A percentile compares a stretch with the other conserved stretches of the same genome.
phyloP scores from a whole-genome alignment of 2,113 vertebrate genomes.

The Symphodus melops region DNA sequence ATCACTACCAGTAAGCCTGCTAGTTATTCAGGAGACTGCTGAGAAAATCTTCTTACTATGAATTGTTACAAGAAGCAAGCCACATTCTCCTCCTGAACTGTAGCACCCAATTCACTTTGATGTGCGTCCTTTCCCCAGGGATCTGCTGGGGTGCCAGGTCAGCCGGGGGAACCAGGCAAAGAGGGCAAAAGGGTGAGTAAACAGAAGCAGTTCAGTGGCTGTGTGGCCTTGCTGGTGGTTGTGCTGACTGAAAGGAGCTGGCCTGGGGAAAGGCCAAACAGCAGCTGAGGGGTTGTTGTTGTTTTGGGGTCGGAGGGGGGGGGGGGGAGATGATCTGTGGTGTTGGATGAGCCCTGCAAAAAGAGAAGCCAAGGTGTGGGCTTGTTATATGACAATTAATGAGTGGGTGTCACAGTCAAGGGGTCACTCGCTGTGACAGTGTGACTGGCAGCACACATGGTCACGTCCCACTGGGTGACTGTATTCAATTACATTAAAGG shows the following conservation, averaged over 20 bases:
- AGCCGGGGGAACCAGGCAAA: constrained; percentile 90
- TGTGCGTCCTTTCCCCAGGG: constrained; percentile 79
- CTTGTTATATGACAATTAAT: constrained; percentile 71
- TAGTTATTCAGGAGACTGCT: constrained; percentile 41
- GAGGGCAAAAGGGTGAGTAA: constrained; percentile 98
- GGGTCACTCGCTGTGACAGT: constrained; percentile 49
- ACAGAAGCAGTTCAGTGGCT: constrained; percentile 70
- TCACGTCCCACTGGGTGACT: constrained; percentile 23
- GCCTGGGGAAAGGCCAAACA: constrained; percentile 68
- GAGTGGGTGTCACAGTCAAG: constrained; percentile 44
- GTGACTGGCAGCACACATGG: constrained; percentile 70
- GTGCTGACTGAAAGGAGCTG: constrained; percentile 57
- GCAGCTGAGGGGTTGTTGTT: constrained; percentile 77
- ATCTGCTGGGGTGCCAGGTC: constrained; percentile 84
- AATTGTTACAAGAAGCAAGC: constrained; percentile 7
- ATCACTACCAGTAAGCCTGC: constrained; percentile 35
- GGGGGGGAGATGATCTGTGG: constrained; percentile 55
- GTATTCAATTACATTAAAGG: constrained; percentile 51
- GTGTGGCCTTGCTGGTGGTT: constrained; percentile 58
- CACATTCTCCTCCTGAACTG: constrained; percentile 5
- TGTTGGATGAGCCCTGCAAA: constrained; percentile 42
- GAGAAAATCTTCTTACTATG: constrained; percentile 42
- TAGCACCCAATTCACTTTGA: constrained; percentile 31
- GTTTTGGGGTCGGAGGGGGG: constrained; percentile 15
- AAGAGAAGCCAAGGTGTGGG: constrained; percentile 24